Evolutionary conservation across 2,888 invertebrate genomes (phyloP).

Genomic region (Ophraella communa): DNA sequence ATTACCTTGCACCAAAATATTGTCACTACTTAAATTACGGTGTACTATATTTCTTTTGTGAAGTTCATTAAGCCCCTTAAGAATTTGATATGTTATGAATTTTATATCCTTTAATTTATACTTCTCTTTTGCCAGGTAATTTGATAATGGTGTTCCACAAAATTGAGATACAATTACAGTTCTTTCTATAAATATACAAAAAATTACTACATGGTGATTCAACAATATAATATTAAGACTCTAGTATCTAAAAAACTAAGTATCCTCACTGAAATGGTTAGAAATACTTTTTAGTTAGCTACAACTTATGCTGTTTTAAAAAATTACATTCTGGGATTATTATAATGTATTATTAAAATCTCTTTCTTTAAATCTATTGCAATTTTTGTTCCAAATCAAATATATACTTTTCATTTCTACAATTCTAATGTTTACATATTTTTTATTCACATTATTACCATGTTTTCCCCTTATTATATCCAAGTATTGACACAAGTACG

Average conservation of each 20-base stretch:
- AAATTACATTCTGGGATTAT: no score
- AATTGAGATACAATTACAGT: slow-evolving; percentile 85
- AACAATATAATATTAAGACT: no score
- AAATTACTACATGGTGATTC: no score
- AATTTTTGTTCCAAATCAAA: no score
- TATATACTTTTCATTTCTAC: no score
- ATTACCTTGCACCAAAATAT: slow-evolving; percentile 77
- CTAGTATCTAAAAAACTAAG: no score
- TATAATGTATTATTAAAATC: no score
- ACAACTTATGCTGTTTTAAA: background rate
- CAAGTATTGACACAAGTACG: slow-evolving; percentile 85
- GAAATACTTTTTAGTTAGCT: no score
- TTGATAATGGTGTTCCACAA: slow-evolving; percentile 70
- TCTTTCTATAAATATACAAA: slow-evolving; percentile 66
- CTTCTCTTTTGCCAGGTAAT: slow-evolving; percentile 59
- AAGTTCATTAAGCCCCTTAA: slow-evolving; percentile 75
- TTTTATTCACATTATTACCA: slow-evolving; percentile 66
- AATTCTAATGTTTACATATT: background rate
- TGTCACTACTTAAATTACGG: slow-evolving; percentile 81
- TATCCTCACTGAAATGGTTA: no score
- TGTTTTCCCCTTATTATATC: slow-evolving; percentile 93
- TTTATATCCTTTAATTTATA: slow-evolving; percentile 64
- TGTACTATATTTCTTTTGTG: slow-evolving; percentile 77
- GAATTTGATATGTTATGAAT: slow-evolving; percentile 75
- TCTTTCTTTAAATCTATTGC: no score